Evolutionary conservation across 1,140 invertebrate species (phyloP), one percentile per base, ranked within the genome.

Genomic region (Platyscapa corneri): DNA sequence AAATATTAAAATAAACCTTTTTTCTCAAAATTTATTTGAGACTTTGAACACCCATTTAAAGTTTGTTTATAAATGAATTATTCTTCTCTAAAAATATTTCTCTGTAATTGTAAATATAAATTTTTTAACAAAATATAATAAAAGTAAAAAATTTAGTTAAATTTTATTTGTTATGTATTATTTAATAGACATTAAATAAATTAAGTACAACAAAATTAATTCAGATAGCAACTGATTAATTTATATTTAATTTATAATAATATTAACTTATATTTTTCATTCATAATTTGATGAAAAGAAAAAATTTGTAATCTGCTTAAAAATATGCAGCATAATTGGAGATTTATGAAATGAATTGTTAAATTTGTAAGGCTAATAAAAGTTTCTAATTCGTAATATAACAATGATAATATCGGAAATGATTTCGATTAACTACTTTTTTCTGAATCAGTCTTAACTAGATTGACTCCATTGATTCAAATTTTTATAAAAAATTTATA

Each of bases 361-460:
- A 80, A 37, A 46, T 65, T 80, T 46, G 60, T 46, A 67, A 30
- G 64, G 34, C 32, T 80, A 80, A 80, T 60, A 20, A 60, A 30
- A 42, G 60, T 46, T 67, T 37, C 10, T 46, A 65, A 80, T 60
- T 80, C 23, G 34, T 39, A 46, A 65, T 80, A 42, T 65, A 65
- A 67, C 60, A 46, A 46, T 53, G 30, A 30, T 60, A 18, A 2
- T 37, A 3, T 8, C 32, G 46, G 14, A 1, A 46, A 27, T 12
- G 23, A 82, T 82, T 56, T 74, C 80, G 2, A 56, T 56, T 3
- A 7, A 42, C n/a, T 39, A 0, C 23, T 42, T 8, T 56, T 77
- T 83, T 77, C 53, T 64, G 18, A 60, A 60, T 75, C 70, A 82
- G 60, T 75, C 27, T 16, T 20, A 30, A 60, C 60, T 23, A 83